Evolutionary conservation across 2,113 vertebrate genomes (phyloP), one percentile per base, ranked within the genome.

Genomic region (Zapornia atra): DNA sequence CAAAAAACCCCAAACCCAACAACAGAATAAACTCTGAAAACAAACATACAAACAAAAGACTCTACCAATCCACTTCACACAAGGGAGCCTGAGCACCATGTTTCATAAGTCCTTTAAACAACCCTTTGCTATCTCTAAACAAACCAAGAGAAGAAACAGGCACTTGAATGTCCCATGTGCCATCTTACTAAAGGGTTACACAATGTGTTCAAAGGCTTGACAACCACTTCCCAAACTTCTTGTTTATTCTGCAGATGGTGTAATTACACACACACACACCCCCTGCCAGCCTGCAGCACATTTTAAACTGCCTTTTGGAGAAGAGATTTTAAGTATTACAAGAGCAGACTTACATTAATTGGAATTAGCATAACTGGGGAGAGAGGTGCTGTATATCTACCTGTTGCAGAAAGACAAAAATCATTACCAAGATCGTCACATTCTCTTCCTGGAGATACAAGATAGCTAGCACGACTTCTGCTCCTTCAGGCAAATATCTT

Each of bases 101-200:
- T 94, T 92, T 94, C 28, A 73, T 13, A 88, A 88, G 51, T 78
- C 65, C 24, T 86, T 86, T 75, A 69, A 81, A 72, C 31, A 92
- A 29, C 8, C 4, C 31, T 83, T 60, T 86, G 65, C 60, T 89
- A 70, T 86, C 65, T 84, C 33, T 60, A 85, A 88, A 92, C 25
- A 82, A 34, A 68, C 20, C 36, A 80, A 86, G 56, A 93, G 88
- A 92, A 92, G 40, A 86, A 78, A 89, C 13, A 18, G 28, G 57
- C 70, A 79, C 92, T 90, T 79, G 71, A 65, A 84, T 25, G 61
- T 91, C 82, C 84, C 70, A 53, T 44, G 13, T 22, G 19, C 36
- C 94, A 40, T 65, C 68, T 80, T 68, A 76, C 57, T 71, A 15
- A 59, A 82, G 89, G 56, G 64, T 79, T 84, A 70, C 77, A 64